These are phyloP conservation scores for Cataglyphis altisquamis DNA, from an alignment of 2,888 invertebrate species.

Conservation along the genomic window DNA sequence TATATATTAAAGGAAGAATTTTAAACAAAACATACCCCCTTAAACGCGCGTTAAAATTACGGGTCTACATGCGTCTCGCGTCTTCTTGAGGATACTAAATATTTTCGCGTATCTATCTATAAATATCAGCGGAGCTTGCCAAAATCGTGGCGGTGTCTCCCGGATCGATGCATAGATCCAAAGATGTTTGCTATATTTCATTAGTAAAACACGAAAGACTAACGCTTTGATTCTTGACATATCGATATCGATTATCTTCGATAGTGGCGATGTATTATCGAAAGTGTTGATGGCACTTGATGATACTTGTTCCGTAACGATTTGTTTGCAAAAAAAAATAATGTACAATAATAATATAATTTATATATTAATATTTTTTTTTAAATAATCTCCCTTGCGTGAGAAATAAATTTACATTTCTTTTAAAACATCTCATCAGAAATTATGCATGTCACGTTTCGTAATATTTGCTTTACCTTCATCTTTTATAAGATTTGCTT, in stretches of 20 bases:
- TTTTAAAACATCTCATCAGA: not conserved
- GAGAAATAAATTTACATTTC: not conserved
- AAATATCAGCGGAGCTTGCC: conserved; percentile 52
- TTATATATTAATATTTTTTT: not conserved
- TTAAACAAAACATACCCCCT: not conserved
- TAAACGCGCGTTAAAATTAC: not conserved
- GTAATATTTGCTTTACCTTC: not conserved
- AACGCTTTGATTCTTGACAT: conserved; percentile 14
- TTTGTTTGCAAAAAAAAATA: not conserved
- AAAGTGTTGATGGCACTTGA: not conserved
- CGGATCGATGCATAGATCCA: conserved; percentile 43
- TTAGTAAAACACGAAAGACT: not conserved
- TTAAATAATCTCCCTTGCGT: not conserved
- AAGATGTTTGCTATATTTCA: conserved; percentile 22
- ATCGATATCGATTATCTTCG: not conserved
- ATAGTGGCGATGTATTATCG: not conserved
- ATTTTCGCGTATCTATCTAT: conserved; percentile 49
- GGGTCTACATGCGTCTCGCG: conserved; percentile 4
- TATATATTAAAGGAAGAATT: not conserved
- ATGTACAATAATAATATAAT: not conserved
- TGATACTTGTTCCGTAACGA: not conserved
- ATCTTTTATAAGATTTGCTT: conserved; percentile 3
- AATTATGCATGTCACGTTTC: not conserved
- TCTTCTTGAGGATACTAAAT: conserved; percentile 41
- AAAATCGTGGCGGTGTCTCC: conserved; percentile 49